Evolutionary conservation across 1,140 invertebrate genomes (phyloP).

Genomic region (Euschistus heros): DNA sequence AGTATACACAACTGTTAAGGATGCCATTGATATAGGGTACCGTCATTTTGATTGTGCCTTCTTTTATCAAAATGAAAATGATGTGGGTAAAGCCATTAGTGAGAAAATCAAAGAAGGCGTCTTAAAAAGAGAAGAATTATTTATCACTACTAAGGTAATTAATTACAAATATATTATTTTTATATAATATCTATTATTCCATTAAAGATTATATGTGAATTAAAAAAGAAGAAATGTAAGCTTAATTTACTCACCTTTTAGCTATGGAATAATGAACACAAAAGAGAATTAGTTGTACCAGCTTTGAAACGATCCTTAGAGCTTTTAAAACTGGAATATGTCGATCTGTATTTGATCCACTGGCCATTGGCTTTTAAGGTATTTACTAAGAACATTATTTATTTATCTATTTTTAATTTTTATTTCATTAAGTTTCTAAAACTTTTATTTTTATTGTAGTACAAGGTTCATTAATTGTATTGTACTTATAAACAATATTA

Average conservation of each 20-base stretch:
- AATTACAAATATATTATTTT: too few relatives aligned
- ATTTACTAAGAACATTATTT: too few relatives aligned
- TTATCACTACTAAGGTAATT: constrained; percentile 45
- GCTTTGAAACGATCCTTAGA: constrained; percentile 47
- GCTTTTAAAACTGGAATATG: constrained; percentile 54
- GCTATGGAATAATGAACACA: constrained; percentile 45
- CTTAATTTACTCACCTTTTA: constrained; percentile 30
- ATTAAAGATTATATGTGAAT: too few relatives aligned
- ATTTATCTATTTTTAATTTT: too few relatives aligned
- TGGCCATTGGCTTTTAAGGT: constrained; percentile 57
- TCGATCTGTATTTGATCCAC: constrained; percentile 70
- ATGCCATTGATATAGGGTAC: constrained; percentile 66
- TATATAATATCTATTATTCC: too few relatives aligned
- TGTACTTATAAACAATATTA: too few relatives aligned
- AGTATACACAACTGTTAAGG: constrained; percentile 45
- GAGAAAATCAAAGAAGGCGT: constrained; percentile 57
- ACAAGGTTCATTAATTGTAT: too few relatives aligned
- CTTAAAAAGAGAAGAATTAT: constrained; percentile 61
- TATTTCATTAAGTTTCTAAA: too few relatives aligned
- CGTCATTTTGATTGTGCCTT: constrained; percentile 72
- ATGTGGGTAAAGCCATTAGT: constrained; percentile 66
- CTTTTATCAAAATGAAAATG: constrained; percentile 70
- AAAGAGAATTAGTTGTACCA: constrained; percentile 37
- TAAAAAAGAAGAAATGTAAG: too few relatives aligned
- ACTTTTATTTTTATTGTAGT: too few relatives aligned